Conservation (phyloP, 1,140 invertebrate genomes). For the Drosophila rufa region DNA sequence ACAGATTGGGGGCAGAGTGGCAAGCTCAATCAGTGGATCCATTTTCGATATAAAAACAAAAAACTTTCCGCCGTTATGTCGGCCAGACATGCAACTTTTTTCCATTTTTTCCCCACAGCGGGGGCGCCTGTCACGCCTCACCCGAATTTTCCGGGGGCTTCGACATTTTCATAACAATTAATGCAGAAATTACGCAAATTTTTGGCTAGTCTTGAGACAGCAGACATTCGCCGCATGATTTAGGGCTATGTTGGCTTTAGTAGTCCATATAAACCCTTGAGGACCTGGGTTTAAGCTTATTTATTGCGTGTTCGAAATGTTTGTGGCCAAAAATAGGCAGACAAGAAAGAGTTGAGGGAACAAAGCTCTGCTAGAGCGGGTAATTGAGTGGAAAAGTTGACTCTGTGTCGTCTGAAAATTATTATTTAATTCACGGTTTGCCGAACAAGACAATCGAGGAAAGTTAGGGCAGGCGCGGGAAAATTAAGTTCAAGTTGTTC, state of each 20-base stretch:
- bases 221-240: slow-evolving; percentile 16
- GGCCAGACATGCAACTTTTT: slow-evolving; percentile 71
- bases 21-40: slow-evolving; percentile 35
- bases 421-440: slow-evolving; percentile 38
- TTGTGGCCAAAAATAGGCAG: slow-evolving; percentile 73
- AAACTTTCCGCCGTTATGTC: slow-evolving; percentile 59
- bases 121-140: slow-evolving; percentile 29
- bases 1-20: slow-evolving; percentile 69
- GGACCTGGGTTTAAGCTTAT: slow-evolving; percentile 47
- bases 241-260: slow-evolving; percentile 26
- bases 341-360: slow-evolving; percentile 23
- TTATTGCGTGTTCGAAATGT: slow-evolving; percentile 77
- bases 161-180: slow-evolving; percentile 73
- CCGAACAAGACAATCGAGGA: slow-evolving; percentile 22
- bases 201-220: slow-evolving; percentile 44
- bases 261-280: slow-evolving; percentile 35
- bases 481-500: slow-evolving; percentile 15
- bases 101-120: neutral
- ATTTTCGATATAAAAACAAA: slow-evolving; percentile 51
- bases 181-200: slow-evolving; percentile 82
- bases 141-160: neutral
- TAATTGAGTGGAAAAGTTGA: slow-evolving; percentile 44
- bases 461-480: slow-evolving; percentile 12
- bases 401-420: slow-evolving; percentile 32
- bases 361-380: slow-evolving; percentile 27